Evolutionary conservation across 2,113 vertebrate genomes (phyloP).

Genomic region (Oostethus manadensis): DNA sequence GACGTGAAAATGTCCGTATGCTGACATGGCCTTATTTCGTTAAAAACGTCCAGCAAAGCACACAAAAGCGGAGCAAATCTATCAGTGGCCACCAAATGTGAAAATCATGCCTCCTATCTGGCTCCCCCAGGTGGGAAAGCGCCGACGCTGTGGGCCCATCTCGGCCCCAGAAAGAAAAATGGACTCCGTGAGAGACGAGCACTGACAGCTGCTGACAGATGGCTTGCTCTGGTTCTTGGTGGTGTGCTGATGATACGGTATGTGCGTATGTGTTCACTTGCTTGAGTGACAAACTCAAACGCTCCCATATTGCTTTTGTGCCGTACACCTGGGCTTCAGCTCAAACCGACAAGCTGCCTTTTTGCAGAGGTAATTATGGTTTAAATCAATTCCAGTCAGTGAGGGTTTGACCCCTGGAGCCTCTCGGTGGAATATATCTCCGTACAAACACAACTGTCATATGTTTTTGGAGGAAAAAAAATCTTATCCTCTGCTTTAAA

Average conservation of each 20-base stretch:
- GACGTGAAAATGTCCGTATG: no score
- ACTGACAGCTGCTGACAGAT: conserved; percentile 35
- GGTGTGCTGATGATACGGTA: not conserved
- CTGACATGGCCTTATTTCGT: no score
- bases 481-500: conserved; percentile 39
- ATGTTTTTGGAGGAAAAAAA: conserved; percentile 9
- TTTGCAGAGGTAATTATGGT: conserved; percentile 42
- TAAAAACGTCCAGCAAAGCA: not conserved
- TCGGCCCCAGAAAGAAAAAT: conserved; percentile 45
- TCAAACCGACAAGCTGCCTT: conserved; percentile 36
- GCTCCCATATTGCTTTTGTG: conserved; percentile 42
- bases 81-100: conserved; percentile 34
- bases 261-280: conserved; percentile 21
- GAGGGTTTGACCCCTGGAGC: conserved; percentile 29
- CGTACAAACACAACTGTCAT: conserved; percentile 23
- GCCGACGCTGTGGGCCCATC: conserved; percentile 32
- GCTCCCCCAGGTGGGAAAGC: conserved; percentile 40
- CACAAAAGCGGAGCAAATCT: conserved; percentile 15
- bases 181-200: conserved; percentile 45
- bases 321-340: conserved; percentile 44
- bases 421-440: conserved; percentile 27
- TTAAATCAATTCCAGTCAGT: conserved; percentile 39
- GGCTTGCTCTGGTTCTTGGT: conserved; percentile 20
- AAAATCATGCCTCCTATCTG: conserved; percentile 36
- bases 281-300: conserved; percentile 33